Conservation (phyloP, 1,140 invertebrate species). For the Drosophila biarmipes region DNA sequence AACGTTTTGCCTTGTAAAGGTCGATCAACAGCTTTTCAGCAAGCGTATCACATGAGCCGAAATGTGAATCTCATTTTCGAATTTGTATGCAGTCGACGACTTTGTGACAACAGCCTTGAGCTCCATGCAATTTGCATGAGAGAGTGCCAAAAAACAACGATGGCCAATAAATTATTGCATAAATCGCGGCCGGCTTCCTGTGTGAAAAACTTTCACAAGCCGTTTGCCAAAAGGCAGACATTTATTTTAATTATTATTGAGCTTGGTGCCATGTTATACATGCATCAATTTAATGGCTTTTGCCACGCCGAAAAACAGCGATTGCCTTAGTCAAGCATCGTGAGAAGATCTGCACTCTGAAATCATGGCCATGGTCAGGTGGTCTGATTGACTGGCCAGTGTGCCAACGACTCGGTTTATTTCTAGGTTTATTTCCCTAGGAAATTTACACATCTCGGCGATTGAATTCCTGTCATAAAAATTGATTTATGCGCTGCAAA, state of each 20-base stretch:
- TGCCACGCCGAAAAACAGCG: constrained; percentile 8
- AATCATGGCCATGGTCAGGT: constrained; percentile 68
- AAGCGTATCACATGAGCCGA: constrained; percentile 37
- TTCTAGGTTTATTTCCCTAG: background rate
- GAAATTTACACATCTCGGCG: background rate
- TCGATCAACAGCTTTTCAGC: constrained; percentile 54
- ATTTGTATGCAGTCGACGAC: constrained; percentile 58
- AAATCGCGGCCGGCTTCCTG: constrained; percentile 68
- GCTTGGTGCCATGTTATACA: constrained; percentile 52
- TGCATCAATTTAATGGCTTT: constrained; percentile 54
- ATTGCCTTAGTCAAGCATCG: constrained; percentile 25
- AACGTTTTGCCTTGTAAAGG: constrained; percentile 66
- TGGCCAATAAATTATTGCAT: constrained; percentile 59
- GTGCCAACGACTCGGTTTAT: constrained; percentile 32
- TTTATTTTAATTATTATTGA: constrained; percentile 59
- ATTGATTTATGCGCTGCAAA: background rate
- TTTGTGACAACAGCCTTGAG: constrained; percentile 63
- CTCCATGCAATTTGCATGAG: constrained; percentile 50
- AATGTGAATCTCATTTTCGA: constrained; percentile 66
- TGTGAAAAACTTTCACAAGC: constrained; percentile 70
- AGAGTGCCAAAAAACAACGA: constrained; percentile 44
- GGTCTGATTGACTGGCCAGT: constrained; percentile 11
- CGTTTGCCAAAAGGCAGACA: constrained; percentile 35
- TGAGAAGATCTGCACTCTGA: constrained; percentile 40
- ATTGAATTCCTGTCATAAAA: background rate